Evolutionary conservation across 1,140 invertebrate species (phyloP).

Genomic region (Euborellia annulipes): DNA sequence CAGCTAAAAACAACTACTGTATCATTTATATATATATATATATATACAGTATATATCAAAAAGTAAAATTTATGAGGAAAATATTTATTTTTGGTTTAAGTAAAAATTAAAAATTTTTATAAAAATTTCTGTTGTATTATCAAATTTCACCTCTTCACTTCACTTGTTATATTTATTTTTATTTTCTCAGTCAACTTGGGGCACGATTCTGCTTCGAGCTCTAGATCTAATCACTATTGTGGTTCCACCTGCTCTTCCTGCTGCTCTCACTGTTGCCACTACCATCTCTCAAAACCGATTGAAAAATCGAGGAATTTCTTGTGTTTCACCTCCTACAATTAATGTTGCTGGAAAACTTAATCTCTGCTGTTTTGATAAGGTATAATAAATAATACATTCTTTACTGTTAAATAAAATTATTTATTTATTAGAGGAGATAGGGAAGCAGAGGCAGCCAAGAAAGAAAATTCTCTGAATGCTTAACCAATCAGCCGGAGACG

Average conservation of each 20-base stretch:
- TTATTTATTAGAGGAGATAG: neutral
- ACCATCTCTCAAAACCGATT: conserved; percentile 79
- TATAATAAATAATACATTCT: conserved; percentile 22
- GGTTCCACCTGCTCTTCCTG: conserved; percentile 81
- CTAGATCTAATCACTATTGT: conserved; percentile 86
- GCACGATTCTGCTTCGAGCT: conserved; percentile 57
- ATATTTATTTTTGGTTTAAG: too few species aligned
- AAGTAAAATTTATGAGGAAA: too few species aligned
- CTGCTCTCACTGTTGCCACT: conserved; percentile 84
- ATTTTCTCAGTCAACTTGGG: conserved; percentile 33
- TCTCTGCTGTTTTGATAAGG: conserved; percentile 95
- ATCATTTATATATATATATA: too few species aligned
- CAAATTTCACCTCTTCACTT: neutral
- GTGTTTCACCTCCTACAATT: conserved; percentile 84
- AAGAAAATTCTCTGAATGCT: neutral
- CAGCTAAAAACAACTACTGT: too few species aligned
- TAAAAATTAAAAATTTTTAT: too few species aligned
- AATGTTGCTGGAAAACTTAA: conserved; percentile 93
- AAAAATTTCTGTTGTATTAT: conserved; percentile 1
- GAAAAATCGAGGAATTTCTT: conserved; percentile 67
- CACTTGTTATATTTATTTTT: neutral
- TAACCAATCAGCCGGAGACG: too few species aligned
- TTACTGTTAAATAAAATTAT: conserved; percentile 3
- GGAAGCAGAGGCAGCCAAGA: too few species aligned
- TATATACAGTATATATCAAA: too few species aligned